Base-by-base conservation (phyloP, 2,888 invertebrate species). In the Orthosia gracilis region DNA sequence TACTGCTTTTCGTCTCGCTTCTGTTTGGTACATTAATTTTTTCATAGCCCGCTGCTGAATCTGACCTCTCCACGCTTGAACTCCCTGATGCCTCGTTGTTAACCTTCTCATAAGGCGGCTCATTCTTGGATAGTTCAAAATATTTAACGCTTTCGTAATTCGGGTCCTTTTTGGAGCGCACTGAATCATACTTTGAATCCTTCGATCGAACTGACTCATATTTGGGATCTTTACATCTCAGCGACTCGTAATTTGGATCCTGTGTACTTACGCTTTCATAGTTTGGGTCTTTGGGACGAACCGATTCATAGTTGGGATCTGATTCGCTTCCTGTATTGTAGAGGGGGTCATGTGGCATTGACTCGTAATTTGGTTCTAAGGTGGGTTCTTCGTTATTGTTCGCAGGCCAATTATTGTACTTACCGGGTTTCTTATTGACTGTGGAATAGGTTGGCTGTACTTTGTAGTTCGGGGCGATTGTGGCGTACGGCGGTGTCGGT, bases 81-180 rank as follows among this genome's bases (percentile, higher is more conserved):
- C 86, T 82, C 0, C 85, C 85, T 0, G 84, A 82, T n/a, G 72
- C 78, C 40, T 94, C 96, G 40, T 93, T 94, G 59, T 96, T 94
- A 18, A 97, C 94, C 85, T 97, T 97, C 88, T 98, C 98, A 77
- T 98, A 98, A 0, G 98, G 98, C 66, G 98, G 98, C 67, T 97
- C 98, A 75, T 94, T 95, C 45, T 95, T 95, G 0, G 94, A 88
- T 2, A 97, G 90, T 76, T 97, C 97, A 87, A 97, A 97, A 92
- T 98, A 98, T 84, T 98, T 98, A 0, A 98, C 98, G 83, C 98
- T 98, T 91, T 98, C 98, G 88, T 98, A 98, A 91, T 98, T 98
- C 0, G 98, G 98, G 95, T 98, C 98, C 63, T 96, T 97, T 85
- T 93, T 94, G 21, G 94, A 95, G 26, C 95, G 89, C 91, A 98